Evolutionary conservation across 2,797 vertebrate genomes (phyloP), one percentile per base, ranked within the genome.

Genomic region (Enteromius fasciolatus): DNA sequence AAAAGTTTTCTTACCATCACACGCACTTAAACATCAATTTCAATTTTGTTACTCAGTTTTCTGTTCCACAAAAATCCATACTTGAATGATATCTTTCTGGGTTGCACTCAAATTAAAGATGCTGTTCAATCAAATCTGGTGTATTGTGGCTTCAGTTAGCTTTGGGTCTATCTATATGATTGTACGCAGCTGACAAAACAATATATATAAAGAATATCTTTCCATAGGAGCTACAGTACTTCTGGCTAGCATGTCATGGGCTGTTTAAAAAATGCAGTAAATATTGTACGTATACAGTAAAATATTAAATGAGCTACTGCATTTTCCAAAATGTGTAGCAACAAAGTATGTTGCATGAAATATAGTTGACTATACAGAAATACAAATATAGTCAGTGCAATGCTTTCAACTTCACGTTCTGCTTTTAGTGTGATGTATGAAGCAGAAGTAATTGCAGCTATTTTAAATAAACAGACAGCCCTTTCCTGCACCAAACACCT

Each of bases 1-100:
- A 31, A 41, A 68, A 41, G 48, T 68, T 68, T 52, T 78, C 44
- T 54, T 76, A 76, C 52, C 23, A 14, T 52, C 46, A 36, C 28
- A 36, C 10, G 14, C 67, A 52, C 31, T 36, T 78, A 17, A 78
- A 78, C 64, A 57, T 79, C 48, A 79, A 68, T 79, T 79, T 14
- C 48, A 79, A 68, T 79, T 79, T 31, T 54, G 33, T 28, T 74
- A 25, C 44, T 39, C 18, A 1, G 18, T 81, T 81, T 63, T 73
- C 28, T n/a, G 39, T 64, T 33, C 14, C 25, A 48, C 41, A 28
- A 69, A 69, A 69, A 79, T 79, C 77, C n/a, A 79, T 79, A 57
- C 48, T 39, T 41, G 68, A 79, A 79, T 79, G 15, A 79, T 61
- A 44, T 69, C 44, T 17, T 25, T 44, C 64, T 54, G n/a, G n/a